Evolutionary conservation across 2,797 vertebrate species (phyloP), one percentile per base, ranked within the genome.

Genomic region (Coracias cyanogaster): DNA sequence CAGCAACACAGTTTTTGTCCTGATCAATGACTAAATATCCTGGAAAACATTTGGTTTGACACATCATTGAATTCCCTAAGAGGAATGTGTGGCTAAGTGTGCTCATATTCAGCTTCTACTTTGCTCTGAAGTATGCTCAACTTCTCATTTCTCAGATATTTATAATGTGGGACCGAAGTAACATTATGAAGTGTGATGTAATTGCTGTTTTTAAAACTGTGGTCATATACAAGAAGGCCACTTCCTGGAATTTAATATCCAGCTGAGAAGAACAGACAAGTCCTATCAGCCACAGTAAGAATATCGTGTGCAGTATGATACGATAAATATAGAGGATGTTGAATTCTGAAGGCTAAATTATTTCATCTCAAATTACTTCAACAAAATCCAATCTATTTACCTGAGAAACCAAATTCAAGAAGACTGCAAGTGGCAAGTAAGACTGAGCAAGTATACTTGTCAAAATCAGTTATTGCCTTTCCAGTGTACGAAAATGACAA

Each of bases 401-500:
- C 15, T 45, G 21, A 37, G 46, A 55, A 74, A 58, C 39, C 28
- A 31, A 49, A 37, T 78, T 65, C 48, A 70, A 51, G n/a, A 73
- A 61, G 48, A 77, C 33, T 49, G 45, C 3, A 11, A 64, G n/a
- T 60, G 70, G 24, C 62, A 91, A 95, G 74, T 49, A 67, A 82
- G 77, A 64, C 55, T 26, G 82, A 76, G 62, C 95, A 97, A 96
- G 81, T 89, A 84, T 77, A 96, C 92, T 98, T 97, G 12, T 96
- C 95, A 94, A 96, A 96, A 86, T 89, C 60, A 43, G 65, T 94
- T 33, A 86, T 37, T 81, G 94, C 79, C 91, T 74, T 95, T 73
- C 94, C 94, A 94, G 21, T n/a, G 77, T 90, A 37, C 69, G 79
- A 82, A 97, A 54, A 97, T 92, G 64, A 97, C 87, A 41, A 97